Evolutionary conservation across 2,797 vertebrate genomes (phyloP), one percentile per base, ranked within the genome.

Genomic region (Acropternis orthonyx): DNA sequence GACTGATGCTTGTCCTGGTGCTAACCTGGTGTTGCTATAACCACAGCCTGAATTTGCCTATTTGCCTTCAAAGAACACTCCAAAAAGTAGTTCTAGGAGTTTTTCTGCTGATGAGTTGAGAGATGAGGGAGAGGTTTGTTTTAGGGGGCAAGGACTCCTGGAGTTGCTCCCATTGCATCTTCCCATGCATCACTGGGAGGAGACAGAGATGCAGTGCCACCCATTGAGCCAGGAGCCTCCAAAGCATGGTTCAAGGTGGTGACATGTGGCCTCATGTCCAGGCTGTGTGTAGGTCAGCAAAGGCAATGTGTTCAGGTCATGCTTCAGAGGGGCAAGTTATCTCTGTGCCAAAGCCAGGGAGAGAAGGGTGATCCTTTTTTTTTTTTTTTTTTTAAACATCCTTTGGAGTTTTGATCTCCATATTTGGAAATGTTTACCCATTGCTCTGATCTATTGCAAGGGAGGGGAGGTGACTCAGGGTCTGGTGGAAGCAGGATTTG

Each of bases 361-460:
- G 90, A 97, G 97, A 96, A 97, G 97, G 97, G 95, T 95, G 96
- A 97, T 96, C 97, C 99, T 37, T 37, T 93, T 90, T 93, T 93
- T 97, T 99, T 37, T 37, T 93, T 90, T 93, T 93, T 95, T 93
- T 98, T 94, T 98, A 98, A 98, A 98, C 98, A 98, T 98, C 98
- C 98, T 98, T 97, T 98, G 79, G 98, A 98, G 98, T 98, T 98
- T 97, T 97, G 98, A 98, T 99, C 98, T 98, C 99, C 99, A 99
- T 99, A 99, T 99, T 99, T 99, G 99, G 99, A 98, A 99, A 99
- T 99, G 99, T 99, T 99, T 99, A 99, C 98, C 98, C 99, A 98
- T 98, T 98, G 97, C 98, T 98, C 98, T 98, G 98, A 98, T 98
- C 98, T 98, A 98, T 98, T 98, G 98, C 98, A 98, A 98, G 98